phyloP scores from a whole-genome alignment of 2,113 vertebrate species.

The Pelvicachromis taeniatus region DNA sequence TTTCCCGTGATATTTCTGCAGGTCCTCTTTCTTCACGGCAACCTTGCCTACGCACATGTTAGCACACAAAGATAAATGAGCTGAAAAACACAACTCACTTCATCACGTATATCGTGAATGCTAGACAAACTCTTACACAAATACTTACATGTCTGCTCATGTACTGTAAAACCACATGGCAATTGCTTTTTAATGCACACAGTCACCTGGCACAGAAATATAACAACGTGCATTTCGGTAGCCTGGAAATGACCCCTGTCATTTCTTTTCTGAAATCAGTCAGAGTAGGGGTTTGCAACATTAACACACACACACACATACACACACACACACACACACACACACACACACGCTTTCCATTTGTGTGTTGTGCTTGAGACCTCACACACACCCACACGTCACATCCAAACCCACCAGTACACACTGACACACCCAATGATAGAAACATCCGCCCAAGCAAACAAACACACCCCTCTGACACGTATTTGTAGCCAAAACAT shows the following conservation, averaged over 20 bases:
- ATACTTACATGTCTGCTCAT: not conserved
- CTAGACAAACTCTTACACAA: not conserved
- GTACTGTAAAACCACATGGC: conserved; percentile 1
- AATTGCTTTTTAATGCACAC: not conserved
- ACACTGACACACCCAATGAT: conserved; percentile 18
- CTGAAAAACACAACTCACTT: not conserved
- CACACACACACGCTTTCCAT: not conserved
- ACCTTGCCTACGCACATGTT: conserved; percentile 82
- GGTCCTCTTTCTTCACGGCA: conserved; percentile 93
- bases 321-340: not conserved
- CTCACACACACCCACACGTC: not conserved
- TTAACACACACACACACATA: not conserved
- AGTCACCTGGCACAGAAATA: not conserved
- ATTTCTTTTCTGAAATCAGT: conserved; percentile 7
- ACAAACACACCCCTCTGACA: not conserved
- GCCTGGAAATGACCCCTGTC: not conserved
- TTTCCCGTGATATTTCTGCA: conserved; percentile 95
- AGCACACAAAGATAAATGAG: conserved; percentile 21
- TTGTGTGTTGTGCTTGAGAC: conserved; percentile 16
- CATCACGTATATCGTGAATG: not conserved
- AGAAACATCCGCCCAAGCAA: not conserved
- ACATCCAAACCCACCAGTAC: conserved; percentile 8
- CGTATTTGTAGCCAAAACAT: not conserved
- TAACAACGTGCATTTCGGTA: not conserved
- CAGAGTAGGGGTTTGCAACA: not conserved